phyloP scores from a whole-genome alignment of 2,113 vertebrate genomes.

The Narcine bancroftii region DNA sequence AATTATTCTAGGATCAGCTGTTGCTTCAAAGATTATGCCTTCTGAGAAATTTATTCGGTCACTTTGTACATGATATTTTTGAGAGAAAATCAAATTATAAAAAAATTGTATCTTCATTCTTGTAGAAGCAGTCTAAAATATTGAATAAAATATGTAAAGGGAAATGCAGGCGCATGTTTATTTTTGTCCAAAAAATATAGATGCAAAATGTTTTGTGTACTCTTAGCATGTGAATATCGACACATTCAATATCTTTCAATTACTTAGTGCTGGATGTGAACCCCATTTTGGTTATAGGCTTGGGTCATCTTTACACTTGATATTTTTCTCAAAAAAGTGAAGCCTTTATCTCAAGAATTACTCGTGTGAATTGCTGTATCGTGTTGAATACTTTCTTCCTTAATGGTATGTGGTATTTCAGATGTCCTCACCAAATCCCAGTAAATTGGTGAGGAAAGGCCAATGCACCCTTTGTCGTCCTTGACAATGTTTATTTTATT shows the following conservation, averaged over 20 bases:
- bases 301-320: not conserved
- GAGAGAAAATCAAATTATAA: not conserved
- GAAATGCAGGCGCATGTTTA: not conserved
- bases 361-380: too few relatives aligned
- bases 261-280: not conserved
- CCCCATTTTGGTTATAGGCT: not conserved
- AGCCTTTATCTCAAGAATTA: too few relatives aligned
- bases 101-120: slow-evolving; percentile 7
- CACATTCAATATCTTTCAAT: not conserved
- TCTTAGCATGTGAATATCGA: not conserved
- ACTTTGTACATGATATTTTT: slow-evolving; percentile 13
- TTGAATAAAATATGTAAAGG: not conserved
- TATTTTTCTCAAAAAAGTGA: too few relatives aligned
- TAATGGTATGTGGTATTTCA: too few relatives aligned
- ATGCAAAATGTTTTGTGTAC: not conserved
- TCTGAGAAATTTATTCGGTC: not conserved
- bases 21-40: not conserved
- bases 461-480: too few relatives aligned
- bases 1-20: not conserved
- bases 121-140: not conserved
- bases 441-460: too few relatives aligned
- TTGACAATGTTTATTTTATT: too few relatives aligned
- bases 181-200: not conserved
- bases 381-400: too few relatives aligned
- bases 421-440: too few relatives aligned